Base-by-base conservation (phyloP, 1,140 invertebrate species). In the Bombus confusus region DNA sequence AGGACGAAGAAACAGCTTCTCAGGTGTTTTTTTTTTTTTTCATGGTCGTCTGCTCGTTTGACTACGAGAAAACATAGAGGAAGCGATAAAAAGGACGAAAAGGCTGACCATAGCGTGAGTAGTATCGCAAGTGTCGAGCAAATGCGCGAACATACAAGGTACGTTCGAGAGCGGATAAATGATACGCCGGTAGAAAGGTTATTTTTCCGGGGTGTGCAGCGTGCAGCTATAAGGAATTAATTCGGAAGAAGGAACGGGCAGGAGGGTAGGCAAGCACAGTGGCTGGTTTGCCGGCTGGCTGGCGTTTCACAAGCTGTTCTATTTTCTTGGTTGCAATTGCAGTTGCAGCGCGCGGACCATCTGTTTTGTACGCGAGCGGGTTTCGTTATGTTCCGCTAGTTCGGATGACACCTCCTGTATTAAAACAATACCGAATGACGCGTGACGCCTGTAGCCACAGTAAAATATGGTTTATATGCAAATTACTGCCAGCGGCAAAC, bases 391-490 rank as follows among this genome's bases (percentile, higher is more conserved):
- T 69, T 18, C 39, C 66, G 34, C 79, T 31, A 57, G 25, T 43
- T 28, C 69, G 83, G 69, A 72, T 79, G 84, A 77, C 82, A 76
- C 31, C 43, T 85, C 83, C 34, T n/a, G 79, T 86, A 82, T 86
- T 87, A 87, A 87, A 87, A 87, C 83, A 87, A 86, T 86, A 75
- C 86, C 72, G 78, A 87, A 86, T 64, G 86, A 87, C 82, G 84
- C 59, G 78, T 77, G 83, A 85, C 73, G 83, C 78, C 86, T 69
- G 83, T 80, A 85, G 62, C 74, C 62, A 8, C 78, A 59, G 69
- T 74, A 86, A 88, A 88, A 87, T 87, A 88, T 85, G 79, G 86
- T 88, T 88, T 87, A 64, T 85, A 88, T 88, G 87, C 83, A 88
- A 87, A 88, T 88, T 88, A 88, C 78, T 25, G 69, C 57, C 72